A percentile compares a stretch with the other conserved stretches of the same genome.
Conservation (phyloP, 2,888 invertebrate genomes). For the Cataglyphis albicans region DNA sequence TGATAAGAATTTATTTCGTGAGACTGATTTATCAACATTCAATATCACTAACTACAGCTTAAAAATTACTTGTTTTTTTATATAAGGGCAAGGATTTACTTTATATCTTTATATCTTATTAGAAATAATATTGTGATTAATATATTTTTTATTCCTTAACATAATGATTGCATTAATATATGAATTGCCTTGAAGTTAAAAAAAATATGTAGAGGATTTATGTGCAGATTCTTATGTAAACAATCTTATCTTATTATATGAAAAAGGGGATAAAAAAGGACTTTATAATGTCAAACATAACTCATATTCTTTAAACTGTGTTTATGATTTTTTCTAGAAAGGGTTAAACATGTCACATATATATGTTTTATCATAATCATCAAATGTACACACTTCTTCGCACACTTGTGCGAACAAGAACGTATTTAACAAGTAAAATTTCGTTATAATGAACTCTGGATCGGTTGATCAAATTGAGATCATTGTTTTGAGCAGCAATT, state of each 20-base stretch:
- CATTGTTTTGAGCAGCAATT: slow-evolving; percentile 11
- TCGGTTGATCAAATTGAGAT: background rate
- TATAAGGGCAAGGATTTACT: background rate
- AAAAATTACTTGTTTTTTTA: background rate
- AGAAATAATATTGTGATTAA: background rate
- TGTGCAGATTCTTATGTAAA: background rate
- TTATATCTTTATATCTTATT: background rate
- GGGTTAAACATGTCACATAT: slow-evolving; percentile 28
- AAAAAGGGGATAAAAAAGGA: background rate
- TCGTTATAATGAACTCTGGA: slow-evolving; percentile 10
- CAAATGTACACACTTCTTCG: slow-evolving; percentile 28
- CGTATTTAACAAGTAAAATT: slow-evolving; percentile 17
- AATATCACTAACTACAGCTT: background rate
- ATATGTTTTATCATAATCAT: slow-evolving; percentile 21
- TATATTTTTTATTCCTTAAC: background rate
- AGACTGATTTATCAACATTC: background rate
- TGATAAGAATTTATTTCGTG: background rate
- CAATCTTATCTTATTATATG: background rate
- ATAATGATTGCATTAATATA: background rate
- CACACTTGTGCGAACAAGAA: background rate
- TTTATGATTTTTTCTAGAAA: slow-evolving; percentile 24
- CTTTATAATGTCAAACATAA: background rate
- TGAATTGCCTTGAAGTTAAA: background rate
- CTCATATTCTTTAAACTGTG: slow-evolving; percentile 8
- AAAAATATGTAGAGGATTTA: background rate